Evolutionary conservation across 92 coral and sea anemone genomes (phyloP).

Genomic region (Parazoanthus atlanticus): DNA sequence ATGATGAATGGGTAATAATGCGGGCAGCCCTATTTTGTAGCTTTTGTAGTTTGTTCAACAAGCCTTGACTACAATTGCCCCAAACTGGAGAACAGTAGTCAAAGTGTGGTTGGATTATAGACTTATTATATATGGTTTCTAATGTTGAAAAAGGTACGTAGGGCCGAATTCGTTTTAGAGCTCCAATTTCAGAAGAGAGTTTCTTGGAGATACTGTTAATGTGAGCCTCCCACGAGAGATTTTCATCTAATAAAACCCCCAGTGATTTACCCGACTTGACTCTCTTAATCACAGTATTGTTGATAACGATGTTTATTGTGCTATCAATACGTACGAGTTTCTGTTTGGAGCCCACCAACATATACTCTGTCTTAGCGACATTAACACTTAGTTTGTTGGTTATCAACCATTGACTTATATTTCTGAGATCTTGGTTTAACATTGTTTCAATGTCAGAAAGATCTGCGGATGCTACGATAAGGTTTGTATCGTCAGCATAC

Average conservation of each 20-base stretch:
- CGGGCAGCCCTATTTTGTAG: slow-evolving; percentile 43
- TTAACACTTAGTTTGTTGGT: slow-evolving; percentile 53
- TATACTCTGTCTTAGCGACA: slow-evolving; percentile 35
- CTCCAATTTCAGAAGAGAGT: background rate
- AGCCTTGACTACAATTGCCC: slow-evolving; percentile 22
- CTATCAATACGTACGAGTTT: background rate
- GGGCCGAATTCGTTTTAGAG: slow-evolving; percentile 24
- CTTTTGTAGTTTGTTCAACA: slow-evolving; percentile 32
- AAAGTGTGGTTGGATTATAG: slow-evolving; percentile 40
- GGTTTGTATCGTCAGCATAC: slow-evolving; percentile 55
- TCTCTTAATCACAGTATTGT: too few relatives aligned
- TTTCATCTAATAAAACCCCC: slow-evolving; percentile 14
- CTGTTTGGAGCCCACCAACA: slow-evolving; percentile 47
- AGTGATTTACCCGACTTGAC: too few relatives aligned
- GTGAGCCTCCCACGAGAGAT: slow-evolving; percentile 38
- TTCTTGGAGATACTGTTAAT: slow-evolving; percentile 26
- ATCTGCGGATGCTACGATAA: slow-evolving; percentile 39
- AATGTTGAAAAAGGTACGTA: background rate
- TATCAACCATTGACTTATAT: slow-evolving; percentile 31
- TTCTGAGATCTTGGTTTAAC: slow-evolving; percentile 23
- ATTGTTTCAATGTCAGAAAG: slow-evolving; percentile 28
- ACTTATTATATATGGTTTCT: slow-evolving; percentile 5
- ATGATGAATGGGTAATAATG: slow-evolving; percentile 23
- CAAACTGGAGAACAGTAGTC: slow-evolving; percentile 46
- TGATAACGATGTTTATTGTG: too few relatives aligned